Conservation (phyloP, 2,888 invertebrate species). For the Ligdia adustata region DNA sequence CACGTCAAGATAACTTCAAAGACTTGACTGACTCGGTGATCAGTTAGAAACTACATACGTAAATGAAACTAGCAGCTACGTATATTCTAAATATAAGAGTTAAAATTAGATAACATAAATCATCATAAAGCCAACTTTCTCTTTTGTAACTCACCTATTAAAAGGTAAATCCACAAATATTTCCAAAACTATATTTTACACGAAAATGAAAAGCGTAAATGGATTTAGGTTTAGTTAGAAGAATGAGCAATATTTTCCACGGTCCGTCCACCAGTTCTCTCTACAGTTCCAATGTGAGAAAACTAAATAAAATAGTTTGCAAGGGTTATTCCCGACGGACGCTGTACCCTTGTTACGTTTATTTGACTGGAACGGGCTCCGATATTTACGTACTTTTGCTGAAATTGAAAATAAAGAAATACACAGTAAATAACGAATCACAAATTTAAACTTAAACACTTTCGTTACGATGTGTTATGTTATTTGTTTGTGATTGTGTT, state of each 20-base stretch:
- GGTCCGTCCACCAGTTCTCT: slow-evolving; percentile 29
- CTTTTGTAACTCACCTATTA: too few species aligned
- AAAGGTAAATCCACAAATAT: too few species aligned
- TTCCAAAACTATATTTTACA: slow-evolving; percentile 8
- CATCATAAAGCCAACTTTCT: too few species aligned
- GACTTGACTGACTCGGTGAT: too few species aligned
- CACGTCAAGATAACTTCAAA: too few species aligned
- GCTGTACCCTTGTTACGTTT: slow-evolving; percentile 50
- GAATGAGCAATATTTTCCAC: slow-evolving; percentile 4
- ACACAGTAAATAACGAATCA: slow-evolving; percentile 37
- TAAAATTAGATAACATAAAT: too few species aligned
- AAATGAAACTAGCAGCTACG: too few species aligned
- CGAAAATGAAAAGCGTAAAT: not conserved
- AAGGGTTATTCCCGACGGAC: slow-evolving; percentile 58
- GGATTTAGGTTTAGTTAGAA: not conserved
- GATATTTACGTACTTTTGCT: slow-evolving; percentile 43
- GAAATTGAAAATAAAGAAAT: slow-evolving; percentile 44
- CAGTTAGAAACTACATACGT: too few species aligned
- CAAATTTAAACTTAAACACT: slow-evolving; percentile 10
- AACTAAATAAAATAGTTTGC: slow-evolving; percentile 64
- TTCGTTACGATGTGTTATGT: too few species aligned
- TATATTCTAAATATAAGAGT: too few species aligned
- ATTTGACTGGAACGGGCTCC: slow-evolving; percentile 50
- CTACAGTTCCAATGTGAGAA: slow-evolving; percentile 40
- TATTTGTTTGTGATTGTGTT: too few species aligned